Evolutionary conservation across 2,113 vertebrate genomes (phyloP).

Genomic region (Emydocephalus ijimae): DNA sequence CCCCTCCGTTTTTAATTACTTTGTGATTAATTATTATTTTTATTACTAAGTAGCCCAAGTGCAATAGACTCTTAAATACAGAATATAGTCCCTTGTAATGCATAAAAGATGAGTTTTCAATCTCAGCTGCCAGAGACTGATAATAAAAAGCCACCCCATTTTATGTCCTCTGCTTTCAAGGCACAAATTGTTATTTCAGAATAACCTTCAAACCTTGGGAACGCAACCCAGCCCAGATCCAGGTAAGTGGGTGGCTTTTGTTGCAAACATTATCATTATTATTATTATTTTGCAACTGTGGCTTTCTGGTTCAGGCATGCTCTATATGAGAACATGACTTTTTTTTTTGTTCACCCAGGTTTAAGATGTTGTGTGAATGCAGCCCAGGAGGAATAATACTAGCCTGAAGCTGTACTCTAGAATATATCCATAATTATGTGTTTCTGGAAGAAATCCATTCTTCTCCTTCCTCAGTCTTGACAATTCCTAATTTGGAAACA

Average conservation of each 20-base stretch:
- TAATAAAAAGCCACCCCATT: not conserved
- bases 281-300: not conserved
- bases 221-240: not conserved
- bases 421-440: not conserved
- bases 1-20: too few species aligned
- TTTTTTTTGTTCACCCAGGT: not conserved
- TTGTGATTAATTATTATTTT: not conserved
- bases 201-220: not conserved
- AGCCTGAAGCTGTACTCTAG: not conserved
- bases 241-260: not conserved
- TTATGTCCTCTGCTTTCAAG: not conserved
- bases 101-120: not conserved
- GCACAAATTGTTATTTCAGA: not conserved
- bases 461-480: not conserved
- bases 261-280: too few species aligned
- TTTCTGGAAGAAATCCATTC: not conserved
- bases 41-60: not conserved
- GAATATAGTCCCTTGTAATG: not conserved
- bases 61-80: not conserved
- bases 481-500: not conserved
- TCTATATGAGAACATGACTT: not conserved
- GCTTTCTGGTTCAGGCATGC: not conserved
- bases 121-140: too few species aligned
- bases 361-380: not conserved
- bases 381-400: not conserved